phyloP scores from a whole-genome alignment of 2,797 vertebrate genomes.

The Sternotherus odoratus region DNA sequence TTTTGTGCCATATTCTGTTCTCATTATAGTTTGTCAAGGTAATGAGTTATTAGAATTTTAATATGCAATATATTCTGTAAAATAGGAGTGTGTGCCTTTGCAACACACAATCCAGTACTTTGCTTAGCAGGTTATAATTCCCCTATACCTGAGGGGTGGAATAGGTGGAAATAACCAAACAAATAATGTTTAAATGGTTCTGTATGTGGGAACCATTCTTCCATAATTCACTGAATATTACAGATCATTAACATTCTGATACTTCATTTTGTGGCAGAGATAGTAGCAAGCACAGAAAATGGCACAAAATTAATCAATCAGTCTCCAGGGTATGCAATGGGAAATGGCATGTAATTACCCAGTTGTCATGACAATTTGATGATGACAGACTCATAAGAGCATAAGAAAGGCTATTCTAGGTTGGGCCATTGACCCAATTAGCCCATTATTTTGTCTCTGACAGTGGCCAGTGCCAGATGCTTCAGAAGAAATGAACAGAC shows the following conservation, averaged over 20 bases:
- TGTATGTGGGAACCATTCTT: not conserved
- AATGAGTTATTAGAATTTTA: not conserved
- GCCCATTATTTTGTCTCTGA: not conserved
- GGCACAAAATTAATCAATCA: not conserved
- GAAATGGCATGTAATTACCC: not conserved
- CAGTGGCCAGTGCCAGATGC: not conserved
- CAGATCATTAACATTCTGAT: constrained; percentile 33
- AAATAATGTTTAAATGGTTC: not conserved
- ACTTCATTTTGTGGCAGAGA: not conserved
- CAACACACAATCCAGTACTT: not conserved
- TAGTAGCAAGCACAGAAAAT: constrained; percentile 4
- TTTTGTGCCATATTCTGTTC: not conserved
- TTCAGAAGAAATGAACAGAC: not conserved
- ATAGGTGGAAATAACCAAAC: not conserved
- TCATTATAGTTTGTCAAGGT: not conserved
- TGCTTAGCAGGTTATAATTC: not conserved
- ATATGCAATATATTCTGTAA: not conserved
- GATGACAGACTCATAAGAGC: not conserved
- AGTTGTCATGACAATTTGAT: not conserved
- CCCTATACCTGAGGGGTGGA: not conserved
- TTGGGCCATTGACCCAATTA: not conserved
- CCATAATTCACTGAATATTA: not conserved
- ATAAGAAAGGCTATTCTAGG: not conserved
- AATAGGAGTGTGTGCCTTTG: not conserved
- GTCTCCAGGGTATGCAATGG: not conserved